Conservation (phyloP, 2,888 invertebrate genomes). For the Notocelia uddmanniana region DNA sequence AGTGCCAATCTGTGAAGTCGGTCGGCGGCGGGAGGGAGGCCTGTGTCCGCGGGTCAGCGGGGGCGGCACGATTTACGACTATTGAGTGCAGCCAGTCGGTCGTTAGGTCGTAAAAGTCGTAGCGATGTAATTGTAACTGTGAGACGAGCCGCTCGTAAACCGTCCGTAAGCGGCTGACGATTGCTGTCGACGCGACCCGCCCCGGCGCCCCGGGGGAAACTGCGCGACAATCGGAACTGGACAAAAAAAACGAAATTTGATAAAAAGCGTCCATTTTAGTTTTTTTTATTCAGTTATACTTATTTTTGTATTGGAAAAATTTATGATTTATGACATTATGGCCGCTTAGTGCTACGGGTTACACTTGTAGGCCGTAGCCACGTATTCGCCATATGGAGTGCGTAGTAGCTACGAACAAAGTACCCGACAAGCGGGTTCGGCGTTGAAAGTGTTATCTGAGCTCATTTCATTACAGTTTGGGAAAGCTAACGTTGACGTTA, state of each 20-base stretch:
- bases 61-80: constrained; percentile 22
- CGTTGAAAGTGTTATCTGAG: no score
- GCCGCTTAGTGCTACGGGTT: no score
- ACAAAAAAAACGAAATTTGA: neutral
- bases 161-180: constrained; percentile 23
- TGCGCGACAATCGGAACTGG: neutral
- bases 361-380: no score
- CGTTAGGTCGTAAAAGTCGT: constrained; percentile 35
- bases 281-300: no score
- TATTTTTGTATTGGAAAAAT: no score
- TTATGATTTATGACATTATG: no score
- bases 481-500: no score
- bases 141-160: constrained; percentile 24
- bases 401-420: no score
- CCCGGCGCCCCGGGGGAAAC: constrained; percentile 39
- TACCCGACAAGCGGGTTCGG: no score
- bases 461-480: no score
- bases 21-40: constrained; percentile 2
- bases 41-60: neutral
- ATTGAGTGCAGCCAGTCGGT: constrained; percentile 35
- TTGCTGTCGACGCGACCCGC: constrained; percentile 16
- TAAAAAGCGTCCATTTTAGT: no score
- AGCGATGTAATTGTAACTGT: constrained; percentile 26
- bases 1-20: constrained; percentile 36
- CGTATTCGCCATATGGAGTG: no score